A percentile compares a stretch with the other conserved stretches of the same genome.
Conservation (phyloP, 2,888 invertebrate genomes). For the Melieria picta region DNA sequence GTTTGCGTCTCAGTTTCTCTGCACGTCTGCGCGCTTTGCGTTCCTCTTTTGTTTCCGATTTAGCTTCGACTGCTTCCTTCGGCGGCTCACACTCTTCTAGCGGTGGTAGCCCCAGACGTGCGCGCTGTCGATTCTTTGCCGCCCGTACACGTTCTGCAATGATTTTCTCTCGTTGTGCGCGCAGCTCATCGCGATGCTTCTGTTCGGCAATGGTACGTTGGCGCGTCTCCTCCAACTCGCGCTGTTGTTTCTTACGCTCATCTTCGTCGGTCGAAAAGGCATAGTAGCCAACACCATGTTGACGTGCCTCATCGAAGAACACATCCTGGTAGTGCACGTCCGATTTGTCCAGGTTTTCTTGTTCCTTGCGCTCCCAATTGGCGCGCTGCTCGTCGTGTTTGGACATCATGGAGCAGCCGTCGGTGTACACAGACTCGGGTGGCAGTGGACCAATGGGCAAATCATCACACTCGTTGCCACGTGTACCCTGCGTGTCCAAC, state of each 20-base stretch:
- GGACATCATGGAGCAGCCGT: slow-evolving; percentile 68
- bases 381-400: slow-evolving; percentile 77
- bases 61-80: slow-evolving; percentile 24
- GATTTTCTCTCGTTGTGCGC: slow-evolving; percentile 73
- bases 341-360: slow-evolving; percentile 75
- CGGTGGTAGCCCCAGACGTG: slow-evolving; percentile 78
- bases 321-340: slow-evolving; percentile 93
- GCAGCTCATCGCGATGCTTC: slow-evolving; percentile 71
- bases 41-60: slow-evolving; percentile 49
- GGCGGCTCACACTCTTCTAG: slow-evolving; percentile 65
- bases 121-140: slow-evolving; percentile 78
- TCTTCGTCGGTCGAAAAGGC: slow-evolving; percentile 88
- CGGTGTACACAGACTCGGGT: slow-evolving; percentile 58
- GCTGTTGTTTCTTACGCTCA: slow-evolving; percentile 82
- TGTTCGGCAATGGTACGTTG: slow-evolving; percentile 78
- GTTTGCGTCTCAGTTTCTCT: slow-evolving; percentile 51
- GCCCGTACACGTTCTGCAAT: slow-evolving; percentile 77
- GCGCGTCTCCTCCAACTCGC: slow-evolving; percentile 76
- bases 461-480: slow-evolving; percentile 45
- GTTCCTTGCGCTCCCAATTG: slow-evolving; percentile 90
- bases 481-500: slow-evolving; percentile 56
- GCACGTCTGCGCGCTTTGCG: slow-evolving; percentile 56
- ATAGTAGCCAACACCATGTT: slow-evolving; percentile 93
- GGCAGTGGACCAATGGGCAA: slow-evolving; percentile 60
- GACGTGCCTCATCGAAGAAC: slow-evolving; percentile 89